Evolutionary conservation across 2,113 vertebrate genomes (phyloP).

Genomic region (Ammodytes marinus): DNA sequence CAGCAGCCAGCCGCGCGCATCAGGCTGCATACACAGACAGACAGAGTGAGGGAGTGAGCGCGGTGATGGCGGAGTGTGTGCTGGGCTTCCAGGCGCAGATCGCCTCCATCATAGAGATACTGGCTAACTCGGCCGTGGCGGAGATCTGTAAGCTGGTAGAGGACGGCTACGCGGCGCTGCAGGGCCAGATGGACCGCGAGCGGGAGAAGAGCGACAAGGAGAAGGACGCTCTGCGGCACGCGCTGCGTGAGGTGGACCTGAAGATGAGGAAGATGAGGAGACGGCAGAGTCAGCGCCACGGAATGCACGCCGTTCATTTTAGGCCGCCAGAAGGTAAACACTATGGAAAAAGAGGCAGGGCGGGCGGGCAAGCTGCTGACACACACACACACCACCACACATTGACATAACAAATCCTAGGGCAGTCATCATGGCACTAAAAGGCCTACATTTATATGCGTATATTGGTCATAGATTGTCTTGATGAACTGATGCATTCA

Average conservation of each 20-base stretch:
- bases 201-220: slow-evolving; percentile 66
- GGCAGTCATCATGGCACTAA: neutral
- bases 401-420: neutral
- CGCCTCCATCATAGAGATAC: slow-evolving; percentile 75
- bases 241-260: slow-evolving; percentile 72
- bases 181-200: slow-evolving; percentile 75
- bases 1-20: neutral
- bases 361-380: neutral
- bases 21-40: too few relatives aligned
- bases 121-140: slow-evolving; percentile 80
- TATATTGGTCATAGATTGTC: too few relatives aligned
- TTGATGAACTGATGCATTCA: neutral
- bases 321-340: slow-evolving; percentile 63
- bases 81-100: slow-evolving; percentile 79
- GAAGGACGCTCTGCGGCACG: slow-evolving; percentile 71
- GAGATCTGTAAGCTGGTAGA: slow-evolving; percentile 81
- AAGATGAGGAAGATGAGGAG: slow-evolving; percentile 74
- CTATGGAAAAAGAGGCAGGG: neutral
- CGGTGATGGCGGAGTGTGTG: slow-evolving; percentile 74
- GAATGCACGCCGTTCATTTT: slow-evolving; percentile 47
- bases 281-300: slow-evolving; percentile 61
- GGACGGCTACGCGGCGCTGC: slow-evolving; percentile 74
- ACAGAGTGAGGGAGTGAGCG: too few relatives aligned
- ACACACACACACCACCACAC: too few relatives aligned
- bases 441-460: neutral